Evolutionary conservation across 1,140 invertebrate species (phyloP).

Genomic region (Papilio machaon): DNA sequence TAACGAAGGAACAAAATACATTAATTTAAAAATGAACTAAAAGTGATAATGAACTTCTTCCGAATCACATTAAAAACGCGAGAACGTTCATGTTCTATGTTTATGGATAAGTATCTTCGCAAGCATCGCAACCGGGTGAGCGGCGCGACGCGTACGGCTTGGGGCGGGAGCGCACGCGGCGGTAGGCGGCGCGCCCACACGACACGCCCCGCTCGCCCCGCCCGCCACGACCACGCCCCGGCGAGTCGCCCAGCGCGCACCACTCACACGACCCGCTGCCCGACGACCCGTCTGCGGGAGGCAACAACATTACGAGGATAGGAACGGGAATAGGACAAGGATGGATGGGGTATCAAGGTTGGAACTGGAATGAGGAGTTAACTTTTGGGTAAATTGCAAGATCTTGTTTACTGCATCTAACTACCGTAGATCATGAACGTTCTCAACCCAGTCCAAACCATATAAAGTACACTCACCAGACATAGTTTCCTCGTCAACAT

Average conservation of each 20-base stretch:
- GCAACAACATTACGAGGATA: constrained; percentile 31
- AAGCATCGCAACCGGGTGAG: constrained; percentile 44
- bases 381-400: background rate
- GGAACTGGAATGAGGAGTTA: background rate
- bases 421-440: constrained; percentile 26
- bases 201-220: constrained; percentile 39
- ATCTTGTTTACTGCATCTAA: background rate
- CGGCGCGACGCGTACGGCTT: constrained; percentile 43
- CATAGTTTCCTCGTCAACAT: constrained; percentile 92
- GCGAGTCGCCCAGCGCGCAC: constrained; percentile 36
- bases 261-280: constrained; percentile 63
- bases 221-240: constrained; percentile 7
- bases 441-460: background rate
- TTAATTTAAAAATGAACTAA: constrained; percentile 37
- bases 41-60: constrained; percentile 25
- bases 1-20: constrained; percentile 28
- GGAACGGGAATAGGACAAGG: constrained; percentile 33
- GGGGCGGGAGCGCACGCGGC: constrained; percentile 43
- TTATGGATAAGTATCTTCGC: constrained; percentile 37
- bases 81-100: constrained; percentile 28
- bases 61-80: constrained; percentile 29
- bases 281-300: constrained; percentile 61
- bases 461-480: constrained; percentile 82
- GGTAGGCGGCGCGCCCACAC: constrained; percentile 43
- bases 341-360: background rate